Percentiles rank a stretch among this genome's conserved stretches.
Evolutionary conservation across 2,888 invertebrate species (phyloP).

Genomic region (Synanthedon vespiformis): DNA sequence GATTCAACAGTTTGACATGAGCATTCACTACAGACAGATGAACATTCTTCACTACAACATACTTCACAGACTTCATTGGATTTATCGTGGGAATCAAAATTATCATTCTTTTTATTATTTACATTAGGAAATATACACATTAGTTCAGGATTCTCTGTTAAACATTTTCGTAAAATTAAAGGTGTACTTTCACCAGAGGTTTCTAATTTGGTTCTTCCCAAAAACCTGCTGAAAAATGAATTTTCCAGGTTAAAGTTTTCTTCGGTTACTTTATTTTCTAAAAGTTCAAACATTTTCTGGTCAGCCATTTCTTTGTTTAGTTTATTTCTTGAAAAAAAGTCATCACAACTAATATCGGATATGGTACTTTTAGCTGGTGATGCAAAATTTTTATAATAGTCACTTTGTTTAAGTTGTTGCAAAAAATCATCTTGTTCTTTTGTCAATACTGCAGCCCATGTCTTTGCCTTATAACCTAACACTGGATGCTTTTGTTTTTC

Average conservation of each 20-base stretch:
- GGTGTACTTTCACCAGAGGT: conserved; percentile 58
- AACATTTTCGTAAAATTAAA: conserved; percentile 46
- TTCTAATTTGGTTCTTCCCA: conserved; percentile 45
- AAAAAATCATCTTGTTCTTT: conserved; percentile 60
- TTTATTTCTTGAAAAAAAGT: conserved; percentile 26
- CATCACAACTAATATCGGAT: conserved; percentile 48
- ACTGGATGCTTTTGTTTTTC: conserved; percentile 54
- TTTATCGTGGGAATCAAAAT: conserved; percentile 36
- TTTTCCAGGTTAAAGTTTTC: conserved; percentile 80
- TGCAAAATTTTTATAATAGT: conserved; percentile 54
- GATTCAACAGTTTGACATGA: conserved; percentile 48
- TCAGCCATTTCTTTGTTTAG: conserved; percentile 70
- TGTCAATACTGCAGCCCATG: conserved; percentile 55
- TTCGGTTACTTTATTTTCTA: conserved; percentile 79
- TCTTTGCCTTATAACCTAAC: conserved; percentile 43
- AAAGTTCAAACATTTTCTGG: conserved; percentile 80
- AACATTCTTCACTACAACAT: conserved; percentile 41
- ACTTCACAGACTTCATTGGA: conserved; percentile 45
- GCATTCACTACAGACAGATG: conserved; percentile 44
- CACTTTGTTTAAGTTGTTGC: conserved; percentile 54
- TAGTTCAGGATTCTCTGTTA: conserved; percentile 41
- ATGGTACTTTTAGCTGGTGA: conserved; percentile 50
- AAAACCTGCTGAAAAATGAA: conserved; percentile 70
- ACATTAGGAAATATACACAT: conserved; percentile 41
- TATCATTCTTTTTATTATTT: conserved; percentile 19